These are phyloP conservation scores for Ictalurus punctatus DNA, from an alignment of 2,113 vertebrate genomes.

Conservation along the genomic window DNA sequence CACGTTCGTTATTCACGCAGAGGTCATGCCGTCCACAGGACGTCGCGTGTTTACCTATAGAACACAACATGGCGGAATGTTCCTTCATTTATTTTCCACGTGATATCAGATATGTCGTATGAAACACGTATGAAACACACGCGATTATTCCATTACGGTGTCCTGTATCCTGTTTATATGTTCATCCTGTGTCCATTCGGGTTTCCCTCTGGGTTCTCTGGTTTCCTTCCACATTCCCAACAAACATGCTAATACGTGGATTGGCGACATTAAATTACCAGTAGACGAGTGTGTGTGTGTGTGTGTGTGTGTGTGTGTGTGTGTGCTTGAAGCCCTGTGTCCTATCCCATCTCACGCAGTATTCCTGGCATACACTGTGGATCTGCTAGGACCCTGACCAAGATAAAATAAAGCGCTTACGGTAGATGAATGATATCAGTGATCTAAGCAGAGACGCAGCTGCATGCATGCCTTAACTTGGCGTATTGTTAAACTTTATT, in stretches of 20 bases:
- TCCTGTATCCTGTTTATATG: neutral
- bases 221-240: neutral
- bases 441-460: neutral
- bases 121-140: neutral
- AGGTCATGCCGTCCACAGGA: too few species aligned
- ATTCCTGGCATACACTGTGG: too few species aligned
- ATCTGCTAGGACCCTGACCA: neutral
- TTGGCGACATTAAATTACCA: neutral
- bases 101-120: neutral
- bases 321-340: neutral
- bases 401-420: neutral
- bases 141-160: neutral
- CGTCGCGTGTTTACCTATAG: neutral
- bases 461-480: neutral
- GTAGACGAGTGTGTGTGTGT: neutral
- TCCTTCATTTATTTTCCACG: neutral
- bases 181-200: neutral
- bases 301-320: neutral
- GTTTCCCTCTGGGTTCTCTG: neutral
- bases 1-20: too few species aligned
- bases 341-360: too few species aligned
- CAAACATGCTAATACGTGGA: neutral
- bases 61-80: neutral
- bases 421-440: neutral
- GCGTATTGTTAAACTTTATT: neutral